Percentiles rank a stretch among this genome's conserved stretches.
phyloP scores from a whole-genome alignment of 2,888 invertebrate species.

The Chrysodeixis includens region DNA sequence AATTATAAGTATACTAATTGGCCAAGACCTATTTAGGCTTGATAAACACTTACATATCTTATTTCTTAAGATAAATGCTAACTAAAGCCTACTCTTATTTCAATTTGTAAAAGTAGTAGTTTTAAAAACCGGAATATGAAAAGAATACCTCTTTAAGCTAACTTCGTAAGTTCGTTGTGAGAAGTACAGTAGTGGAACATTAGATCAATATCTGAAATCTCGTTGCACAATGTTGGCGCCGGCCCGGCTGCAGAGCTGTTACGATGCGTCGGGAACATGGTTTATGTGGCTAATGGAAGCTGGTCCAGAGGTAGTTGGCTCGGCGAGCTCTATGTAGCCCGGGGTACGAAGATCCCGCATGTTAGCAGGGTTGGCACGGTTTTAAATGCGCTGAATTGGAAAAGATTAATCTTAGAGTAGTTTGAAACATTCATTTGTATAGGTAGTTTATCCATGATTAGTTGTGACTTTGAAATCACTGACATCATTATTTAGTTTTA shows the following conservation, averaged over 20 bases:
- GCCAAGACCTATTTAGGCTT: background rate
- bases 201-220: constrained; percentile 9
- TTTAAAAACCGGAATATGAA: too few species aligned
- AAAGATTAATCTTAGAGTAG: too few species aligned
- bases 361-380: constrained; percentile 23
- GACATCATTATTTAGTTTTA: too few species aligned
- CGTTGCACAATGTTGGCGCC: background rate
- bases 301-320: constrained; percentile 20
- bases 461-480: too few species aligned
- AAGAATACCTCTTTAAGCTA: background rate
- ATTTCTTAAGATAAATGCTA: too few species aligned
- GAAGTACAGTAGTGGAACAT: constrained; percentile 1
- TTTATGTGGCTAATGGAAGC: constrained; percentile 19
- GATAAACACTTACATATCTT: background rate
- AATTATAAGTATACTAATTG: background rate
- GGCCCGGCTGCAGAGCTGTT: constrained; percentile 7
- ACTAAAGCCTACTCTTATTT: background rate
- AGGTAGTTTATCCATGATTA: too few species aligned
- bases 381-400: background rate
- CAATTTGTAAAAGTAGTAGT: too few species aligned
- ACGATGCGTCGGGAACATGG: constrained; percentile 21
- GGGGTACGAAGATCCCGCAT: background rate
- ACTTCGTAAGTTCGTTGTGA: too few species aligned
- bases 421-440: too few species aligned
- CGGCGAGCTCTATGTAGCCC: too few species aligned